Conservation (phyloP, 2,113 vertebrate genomes). For the Emberiza fucata region DNA sequence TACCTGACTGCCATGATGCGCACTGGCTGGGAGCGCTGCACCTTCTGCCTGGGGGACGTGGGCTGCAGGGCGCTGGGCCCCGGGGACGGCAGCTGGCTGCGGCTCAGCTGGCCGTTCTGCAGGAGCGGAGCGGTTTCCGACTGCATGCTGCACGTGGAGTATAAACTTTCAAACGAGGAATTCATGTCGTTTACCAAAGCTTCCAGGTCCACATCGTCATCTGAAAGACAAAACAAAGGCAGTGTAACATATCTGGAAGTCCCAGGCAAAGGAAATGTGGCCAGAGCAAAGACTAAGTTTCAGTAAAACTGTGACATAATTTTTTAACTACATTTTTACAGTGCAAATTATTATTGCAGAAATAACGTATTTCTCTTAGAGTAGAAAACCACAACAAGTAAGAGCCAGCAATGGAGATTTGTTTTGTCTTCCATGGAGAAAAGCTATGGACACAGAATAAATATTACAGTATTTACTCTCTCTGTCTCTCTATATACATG, state of each 20-base stretch:
- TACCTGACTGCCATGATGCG: constrained; percentile 95
- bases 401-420: not conserved
- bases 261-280: not conserved
- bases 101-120: constrained; percentile 82
- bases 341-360: not conserved
- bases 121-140: constrained; percentile 82
- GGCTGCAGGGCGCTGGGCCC: constrained; percentile 35
- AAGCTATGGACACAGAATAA: not conserved
- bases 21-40: constrained; percentile 90
- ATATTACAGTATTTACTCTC: not conserved
- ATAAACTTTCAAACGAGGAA: constrained; percentile 88
- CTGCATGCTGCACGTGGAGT: constrained; percentile 79
- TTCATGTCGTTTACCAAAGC: constrained; percentile 94
- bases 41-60: constrained; percentile 67
- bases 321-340: not conserved
- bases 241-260: not conserved
- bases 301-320: not conserved
- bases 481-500: no score
- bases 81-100: constrained; percentile 50
- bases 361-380: not conserved
- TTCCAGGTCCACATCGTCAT: constrained; percentile 92
- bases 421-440: not conserved
- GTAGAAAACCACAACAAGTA: not conserved
- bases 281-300: not conserved
- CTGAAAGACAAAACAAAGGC: constrained; percentile 64